Base-by-base conservation (phyloP, 2,888 invertebrate genomes). In the Argyra leucocephala region DNA sequence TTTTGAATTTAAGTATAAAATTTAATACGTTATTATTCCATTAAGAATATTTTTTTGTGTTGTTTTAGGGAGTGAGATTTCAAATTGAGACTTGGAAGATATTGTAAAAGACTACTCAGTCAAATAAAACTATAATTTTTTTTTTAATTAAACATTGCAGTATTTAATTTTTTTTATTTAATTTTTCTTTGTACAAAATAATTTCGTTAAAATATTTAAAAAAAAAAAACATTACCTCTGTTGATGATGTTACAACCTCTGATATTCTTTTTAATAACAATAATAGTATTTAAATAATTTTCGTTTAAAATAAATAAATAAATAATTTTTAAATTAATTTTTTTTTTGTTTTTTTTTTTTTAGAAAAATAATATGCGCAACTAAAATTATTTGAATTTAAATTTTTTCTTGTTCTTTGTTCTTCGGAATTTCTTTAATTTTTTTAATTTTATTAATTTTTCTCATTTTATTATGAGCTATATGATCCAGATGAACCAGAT, bases 401-500 rank as follows among this genome's bases (percentile, higher is more conserved):
- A 48, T 48, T 31, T 31, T 31, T 31, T 31, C 2, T 48, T 9
- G 12, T 48, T 48, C 48, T 48, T 48, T 48, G 31, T 48, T 48
- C n/a, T 48, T 48, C 48, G 2, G 12, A 3, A 9, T 37, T 31
- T 10, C 12, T 37, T 37, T 37, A 12, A 37, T 37, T 37, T 37
- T 37, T 3, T 26, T 15, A 10, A 10, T 3, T 12, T 9, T 37
- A 9, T 37, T 37, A 37, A 15, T 15, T 37, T 37, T 15, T 37
- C 3, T 37, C 37, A 9, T 15, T 26, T 61, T 21, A 23, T 36
- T 65, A 66, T 24, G 65, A 63, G 21, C 57, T 23, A 36, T 66
- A 65, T n/a, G 68, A 62, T n/a, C n/a, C n/a, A 18, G 65, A 67
- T 15, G 66, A 62, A 57, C 62, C 63, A 22, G 66, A 63, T 37